Evolutionary conservation across 2,797 vertebrate species (phyloP), one percentile per base, ranked within the genome.

Genomic region (Xiphorhynchus erythropygius): DNA sequence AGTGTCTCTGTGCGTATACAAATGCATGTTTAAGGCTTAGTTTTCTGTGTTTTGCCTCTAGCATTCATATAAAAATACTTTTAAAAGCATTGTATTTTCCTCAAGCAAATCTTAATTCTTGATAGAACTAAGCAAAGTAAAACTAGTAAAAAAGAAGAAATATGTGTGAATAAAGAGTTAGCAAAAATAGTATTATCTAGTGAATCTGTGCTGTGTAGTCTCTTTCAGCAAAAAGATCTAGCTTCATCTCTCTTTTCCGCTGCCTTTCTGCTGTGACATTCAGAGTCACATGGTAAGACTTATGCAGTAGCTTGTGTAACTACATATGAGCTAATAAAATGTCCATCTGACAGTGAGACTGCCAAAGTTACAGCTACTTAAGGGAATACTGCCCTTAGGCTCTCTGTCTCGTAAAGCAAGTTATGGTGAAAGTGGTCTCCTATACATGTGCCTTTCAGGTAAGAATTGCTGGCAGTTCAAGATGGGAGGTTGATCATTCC

Each of bases 401-500:
- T 56, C 49, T 65, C 44, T 33, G 7, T 8, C 27, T 81, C 63
- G 9, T 68, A 79, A 71, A 55, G 13, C 5, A 18, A 18, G 69
- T 10, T 37, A 33, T 42, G 41, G 6, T 75, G 46, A 44, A 78
- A 70, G 8, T 33, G 13, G 13, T 71, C 44, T 13, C 9, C 75
- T 47, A 14, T 3, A 27, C 13, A 7, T 47, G 28, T 42, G 7
- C 8, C 52, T 67, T 79, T 55, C 39, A 55, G 1, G 1, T 33
- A n/a, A 67, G 57, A 65, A 49, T 16, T 57, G 18, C 14, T 74
- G 63, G n/a, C 16, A 47, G 4, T 57, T 57, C 42, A 75, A 44
- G 17, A 24, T 67, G 33, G 0, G 0, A 49, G 7, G 25, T 2
- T 91, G 56, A 30, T 62, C 0, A 22, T 67, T 87, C 64, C 37